These are phyloP conservation scores for Euplexia lucipara DNA, from an alignment of 2,888 invertebrate species.

Conservation along the genomic window DNA sequence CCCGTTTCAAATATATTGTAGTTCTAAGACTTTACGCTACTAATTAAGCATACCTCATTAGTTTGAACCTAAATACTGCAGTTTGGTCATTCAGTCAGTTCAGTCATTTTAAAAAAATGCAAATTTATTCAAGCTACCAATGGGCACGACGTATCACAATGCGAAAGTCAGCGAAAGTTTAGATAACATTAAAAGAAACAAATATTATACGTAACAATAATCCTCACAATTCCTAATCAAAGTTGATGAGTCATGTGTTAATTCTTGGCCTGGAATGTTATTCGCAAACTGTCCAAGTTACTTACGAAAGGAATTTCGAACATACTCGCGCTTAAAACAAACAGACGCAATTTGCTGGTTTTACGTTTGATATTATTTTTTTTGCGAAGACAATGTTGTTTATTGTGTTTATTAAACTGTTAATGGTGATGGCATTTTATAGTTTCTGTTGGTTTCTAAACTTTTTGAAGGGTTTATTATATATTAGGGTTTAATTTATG, in stretches of 20 bases:
- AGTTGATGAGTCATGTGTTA: constrained; percentile 47
- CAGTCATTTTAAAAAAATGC: too few species aligned
- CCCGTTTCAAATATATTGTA: too few species aligned
- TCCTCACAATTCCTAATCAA: constrained; percentile 27
- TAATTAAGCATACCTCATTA: too few species aligned
- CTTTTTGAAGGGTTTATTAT: too few species aligned
- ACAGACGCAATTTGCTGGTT: constrained; percentile 26
- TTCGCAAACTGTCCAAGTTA: constrained; percentile 60
- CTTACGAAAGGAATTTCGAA: constrained; percentile 45
- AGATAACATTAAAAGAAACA: constrained; percentile 1
- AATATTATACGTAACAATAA: constrained; percentile 20
- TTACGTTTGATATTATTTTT: constrained; percentile 30
- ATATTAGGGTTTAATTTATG: too few species aligned
- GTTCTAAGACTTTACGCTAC: too few species aligned
- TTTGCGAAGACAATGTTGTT: constrained; percentile 6
- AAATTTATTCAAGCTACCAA: too few species aligned
- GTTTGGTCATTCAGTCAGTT: too few species aligned
- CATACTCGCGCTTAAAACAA: constrained; percentile 37
- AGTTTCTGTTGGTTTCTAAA: not conserved
- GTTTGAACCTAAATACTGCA: too few species aligned
- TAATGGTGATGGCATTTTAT: not conserved
- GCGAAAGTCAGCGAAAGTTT: not conserved
- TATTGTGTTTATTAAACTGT: not conserved
- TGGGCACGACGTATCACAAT: not conserved
- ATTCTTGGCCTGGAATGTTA: constrained; percentile 58